Conservation (phyloP, 2,888 invertebrate genomes). For the Micropterix aruncella region DNA sequence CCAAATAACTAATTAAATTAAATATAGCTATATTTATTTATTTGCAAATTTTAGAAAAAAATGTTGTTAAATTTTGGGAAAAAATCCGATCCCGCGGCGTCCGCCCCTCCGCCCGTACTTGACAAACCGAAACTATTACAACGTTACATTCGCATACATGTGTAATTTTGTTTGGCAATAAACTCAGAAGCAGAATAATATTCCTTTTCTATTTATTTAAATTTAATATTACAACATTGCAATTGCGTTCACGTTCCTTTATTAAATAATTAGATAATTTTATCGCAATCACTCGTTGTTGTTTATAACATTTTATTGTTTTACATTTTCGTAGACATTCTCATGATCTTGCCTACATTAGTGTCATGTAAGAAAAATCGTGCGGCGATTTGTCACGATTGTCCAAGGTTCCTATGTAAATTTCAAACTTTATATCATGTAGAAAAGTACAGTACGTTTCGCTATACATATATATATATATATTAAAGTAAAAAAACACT, state of each 20-base stretch:
- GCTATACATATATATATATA: too few relatives aligned
- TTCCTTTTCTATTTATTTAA: conserved; percentile 2
- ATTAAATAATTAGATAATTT: neutral
- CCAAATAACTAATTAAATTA: conserved; percentile 7
- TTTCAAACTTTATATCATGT: too few relatives aligned
- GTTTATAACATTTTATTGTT: conserved; percentile 2
- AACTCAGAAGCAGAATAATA: neutral
- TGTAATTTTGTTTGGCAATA: conserved; percentile 11
- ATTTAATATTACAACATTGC: conserved; percentile 3
- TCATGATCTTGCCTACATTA: neutral
- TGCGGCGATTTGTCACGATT: conserved; percentile 5
- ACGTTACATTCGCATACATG: conserved; percentile 12
- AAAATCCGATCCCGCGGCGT: neutral
- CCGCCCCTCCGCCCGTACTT: neutral
- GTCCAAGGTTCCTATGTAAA: too few relatives aligned
- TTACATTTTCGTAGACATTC: neutral
- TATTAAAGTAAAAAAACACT: too few relatives aligned
- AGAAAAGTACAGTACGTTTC: too few relatives aligned
- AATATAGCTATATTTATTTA: conserved; percentile 10
- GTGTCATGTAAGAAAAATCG: neutral
- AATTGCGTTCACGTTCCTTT: neutral
- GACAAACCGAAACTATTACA: conserved; percentile 8
- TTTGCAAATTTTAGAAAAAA: conserved; percentile 1
- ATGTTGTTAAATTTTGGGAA: neutral
- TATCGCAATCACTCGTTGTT: neutral